These are phyloP conservation scores for Sebastes paucispinis DNA, from an alignment of 2,797 vertebrate genomes.

Conservation along the genomic window DNA sequence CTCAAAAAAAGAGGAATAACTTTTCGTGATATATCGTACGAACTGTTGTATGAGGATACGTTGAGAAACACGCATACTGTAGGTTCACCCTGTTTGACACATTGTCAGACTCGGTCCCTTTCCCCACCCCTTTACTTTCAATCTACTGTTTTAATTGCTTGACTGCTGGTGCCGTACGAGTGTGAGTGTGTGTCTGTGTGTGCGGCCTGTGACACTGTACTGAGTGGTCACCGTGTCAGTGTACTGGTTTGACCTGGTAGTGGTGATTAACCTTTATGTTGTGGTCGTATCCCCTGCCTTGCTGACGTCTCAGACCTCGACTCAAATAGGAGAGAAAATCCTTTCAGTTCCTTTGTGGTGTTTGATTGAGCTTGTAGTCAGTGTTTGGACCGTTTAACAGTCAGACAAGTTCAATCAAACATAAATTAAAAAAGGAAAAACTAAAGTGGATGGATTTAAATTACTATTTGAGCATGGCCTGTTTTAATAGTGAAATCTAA, in stretches of 20 bases:
- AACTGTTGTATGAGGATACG: too few relatives aligned
- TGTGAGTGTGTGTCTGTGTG: slow-evolving; percentile 4
- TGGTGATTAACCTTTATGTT: slow-evolving; percentile 60
- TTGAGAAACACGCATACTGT: neutral
- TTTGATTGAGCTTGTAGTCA: slow-evolving; percentile 67
- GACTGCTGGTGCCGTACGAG: slow-evolving; percentile 58
- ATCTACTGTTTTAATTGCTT: slow-evolving; percentile 51
- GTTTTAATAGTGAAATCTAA: slow-evolving; percentile 14
- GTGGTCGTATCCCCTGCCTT: slow-evolving; percentile 68
- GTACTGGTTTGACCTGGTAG: slow-evolving; percentile 53
- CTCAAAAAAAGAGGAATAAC: too few relatives aligned
- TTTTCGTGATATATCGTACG: too few relatives aligned
- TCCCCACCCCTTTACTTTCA: slow-evolving; percentile 35
- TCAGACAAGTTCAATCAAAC: slow-evolving; percentile 70
- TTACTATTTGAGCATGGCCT: slow-evolving; percentile 70
- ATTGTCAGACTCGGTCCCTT: slow-evolving; percentile 24
- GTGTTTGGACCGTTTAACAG: slow-evolving; percentile 26
- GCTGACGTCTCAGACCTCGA: slow-evolving; percentile 50
- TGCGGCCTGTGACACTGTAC: slow-evolving; percentile 58
- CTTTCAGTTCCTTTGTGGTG: slow-evolving; percentile 56
- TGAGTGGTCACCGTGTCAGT: slow-evolving; percentile 62
- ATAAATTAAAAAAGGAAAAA: slow-evolving; percentile 12
- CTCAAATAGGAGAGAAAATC: slow-evolving; percentile 74
- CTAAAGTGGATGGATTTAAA: slow-evolving; percentile 59
- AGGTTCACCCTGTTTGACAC: slow-evolving; percentile 21